Evolutionary conservation across 2,113 vertebrate genomes (phyloP), one percentile per base, ranked within the genome.

Genomic region (Anarrhichthys ocellatus): DNA sequence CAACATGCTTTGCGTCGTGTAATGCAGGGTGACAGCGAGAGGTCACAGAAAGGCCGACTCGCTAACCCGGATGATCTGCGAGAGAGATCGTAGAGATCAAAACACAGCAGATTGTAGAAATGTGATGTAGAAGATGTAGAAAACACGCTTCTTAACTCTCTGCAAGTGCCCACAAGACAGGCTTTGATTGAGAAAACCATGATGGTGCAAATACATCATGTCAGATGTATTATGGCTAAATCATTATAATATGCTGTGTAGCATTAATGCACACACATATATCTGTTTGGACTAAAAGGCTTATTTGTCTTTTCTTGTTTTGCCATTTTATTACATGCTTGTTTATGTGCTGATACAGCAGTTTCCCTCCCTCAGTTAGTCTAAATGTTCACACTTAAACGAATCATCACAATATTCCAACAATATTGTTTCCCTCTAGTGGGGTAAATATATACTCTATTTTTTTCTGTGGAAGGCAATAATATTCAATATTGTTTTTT

Each of bases 21-120:
- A 94, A 94, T 91, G 87, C 87, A 67, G 90, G 83, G 56, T 91
- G 93, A 94, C 93, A 92, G 93, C 84, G 85, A 85, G 93, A 88
- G 93, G 93, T 94, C 91, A 93, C 59, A 1, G 78, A 92, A 76
- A 93, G 93, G 92, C 89, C 93, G 90, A 40, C 82, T 85, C 92
- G 87, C 87, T 90, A 92, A 91, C 92, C 92, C 90, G 88, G 89
- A 93, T 93, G 89, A 91, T 91, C 86, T 81, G 86, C 73, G 40
- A 69, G 84, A 87, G 90, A 87, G 87, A 89, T 84, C 91, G 81
- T 54, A 67, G 81, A 87, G 84, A 91, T 86, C 87, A 91, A 82
- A 92, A 87, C 81, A 80, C 78, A 70, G 82, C 84, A 89, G 87
- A 86, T 78, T 90, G 86, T 74, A 46, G 80, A 87, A 85, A 82